Percentiles rank a stretch among this genome's conserved stretches.
Conservation (phyloP, 2,888 invertebrate genomes). For the Helicoverpa assulta region DNA sequence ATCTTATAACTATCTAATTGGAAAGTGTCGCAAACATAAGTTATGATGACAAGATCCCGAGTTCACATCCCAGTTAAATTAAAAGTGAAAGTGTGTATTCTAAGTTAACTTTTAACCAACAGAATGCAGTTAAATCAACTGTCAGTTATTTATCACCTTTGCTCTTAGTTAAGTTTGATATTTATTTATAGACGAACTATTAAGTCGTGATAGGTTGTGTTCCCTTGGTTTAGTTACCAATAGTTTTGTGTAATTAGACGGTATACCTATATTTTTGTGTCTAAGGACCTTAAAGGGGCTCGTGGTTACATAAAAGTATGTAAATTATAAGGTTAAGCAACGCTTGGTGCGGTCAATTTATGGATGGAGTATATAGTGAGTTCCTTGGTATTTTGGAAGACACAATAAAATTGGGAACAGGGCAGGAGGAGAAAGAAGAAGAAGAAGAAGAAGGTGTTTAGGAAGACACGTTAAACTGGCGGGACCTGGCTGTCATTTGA, state of each 20-base stretch:
- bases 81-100: background rate
- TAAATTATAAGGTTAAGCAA: too few species aligned
- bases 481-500: too few species aligned
- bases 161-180: slow-evolving; percentile 14
- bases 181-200: slow-evolving; percentile 13
- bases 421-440: too few species aligned
- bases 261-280: background rate
- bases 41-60: background rate
- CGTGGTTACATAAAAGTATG: too few species aligned
- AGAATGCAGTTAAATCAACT: slow-evolving; percentile 22
- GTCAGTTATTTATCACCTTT: slow-evolving; percentile 25
- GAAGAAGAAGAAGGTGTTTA: too few species aligned
- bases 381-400: too few species aligned
- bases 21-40: background rate
- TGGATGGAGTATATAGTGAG: too few species aligned
- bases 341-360: too few species aligned
- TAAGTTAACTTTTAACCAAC: background rate
- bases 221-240: slow-evolving; percentile 21
- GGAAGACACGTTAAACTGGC: too few species aligned
- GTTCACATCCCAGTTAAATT: background rate
- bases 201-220: slow-evolving; percentile 41
- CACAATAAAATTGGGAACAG: too few species aligned
- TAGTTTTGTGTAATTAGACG: slow-evolving; percentile 2
- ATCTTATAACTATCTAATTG: background rate
- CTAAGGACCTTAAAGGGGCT: background rate